A percentile compares a stretch with the other conserved stretches of the same genome.
Evolutionary conservation across 37 sponge, comb jelly and placozoan genomes (phyloP).

Genomic region (Cliona cf. orientalis): DNA sequence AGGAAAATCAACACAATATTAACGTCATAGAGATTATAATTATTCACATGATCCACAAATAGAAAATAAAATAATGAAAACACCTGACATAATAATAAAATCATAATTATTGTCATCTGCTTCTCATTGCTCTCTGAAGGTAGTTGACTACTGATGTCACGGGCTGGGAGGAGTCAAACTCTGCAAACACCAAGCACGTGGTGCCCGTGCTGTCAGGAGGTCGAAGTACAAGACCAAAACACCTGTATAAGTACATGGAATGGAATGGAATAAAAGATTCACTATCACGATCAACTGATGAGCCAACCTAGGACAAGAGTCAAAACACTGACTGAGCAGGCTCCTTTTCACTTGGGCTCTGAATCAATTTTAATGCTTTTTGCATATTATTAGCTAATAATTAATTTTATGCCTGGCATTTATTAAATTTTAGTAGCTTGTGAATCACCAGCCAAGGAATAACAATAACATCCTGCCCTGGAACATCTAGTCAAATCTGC

Average conservation of each 20-base stretch:
- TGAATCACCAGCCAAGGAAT: too few relatives aligned
- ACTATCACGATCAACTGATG: too few relatives aligned
- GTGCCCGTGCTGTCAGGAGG: conserved; percentile 46
- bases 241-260: conserved; percentile 24
- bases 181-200: conserved; percentile 81
- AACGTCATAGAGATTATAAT: background rate
- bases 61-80: background rate
- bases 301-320: background rate
- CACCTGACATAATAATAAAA: background rate
- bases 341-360: too few relatives aligned
- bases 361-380: too few relatives aligned
- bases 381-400: too few relatives aligned
- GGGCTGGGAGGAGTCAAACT: conserved; percentile 73
- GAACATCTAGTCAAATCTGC: too few relatives aligned
- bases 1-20: background rate
- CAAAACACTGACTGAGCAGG: background rate
- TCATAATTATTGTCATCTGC: too few relatives aligned
- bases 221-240: conserved; percentile 82
- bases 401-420: too few relatives aligned
- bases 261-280: background rate
- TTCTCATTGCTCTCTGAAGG: conserved; percentile 54
- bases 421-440: too few relatives aligned
- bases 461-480: too few relatives aligned
- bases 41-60: background rate
- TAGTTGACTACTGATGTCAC: conserved; percentile 72